Conservation (phyloP, 2,113 vertebrate species). For the Marcusenius ussheri region DNA sequence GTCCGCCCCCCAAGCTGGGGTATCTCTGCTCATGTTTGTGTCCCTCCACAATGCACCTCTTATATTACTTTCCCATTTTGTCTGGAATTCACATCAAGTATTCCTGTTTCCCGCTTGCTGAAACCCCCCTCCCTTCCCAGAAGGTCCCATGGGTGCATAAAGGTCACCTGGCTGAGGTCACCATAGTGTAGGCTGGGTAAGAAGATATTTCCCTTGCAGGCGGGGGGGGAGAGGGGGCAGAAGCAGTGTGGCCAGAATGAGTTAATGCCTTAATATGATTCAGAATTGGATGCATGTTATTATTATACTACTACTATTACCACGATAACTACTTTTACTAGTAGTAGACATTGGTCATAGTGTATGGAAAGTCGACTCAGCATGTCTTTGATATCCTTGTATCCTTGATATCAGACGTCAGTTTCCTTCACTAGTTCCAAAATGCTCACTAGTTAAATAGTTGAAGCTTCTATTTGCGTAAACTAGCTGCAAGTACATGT, state of each 20-base stretch:
- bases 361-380: background rate
- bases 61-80: background rate
- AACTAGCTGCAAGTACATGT: background rate
- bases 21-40: background rate
- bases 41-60: background rate
- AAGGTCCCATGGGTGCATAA: background rate
- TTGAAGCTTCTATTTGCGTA: background rate
- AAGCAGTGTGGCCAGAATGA: background rate
- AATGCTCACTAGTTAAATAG: background rate
- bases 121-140: background rate
- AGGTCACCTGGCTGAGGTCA: background rate
- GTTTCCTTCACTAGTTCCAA: background rate
- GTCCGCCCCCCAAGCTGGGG: background rate
- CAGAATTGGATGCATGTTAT: background rate
- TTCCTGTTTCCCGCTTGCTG: background rate
- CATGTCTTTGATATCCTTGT: background rate
- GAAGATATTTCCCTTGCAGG: background rate
- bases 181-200: background rate
- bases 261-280: background rate
- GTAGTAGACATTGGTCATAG: background rate
- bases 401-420: background rate
- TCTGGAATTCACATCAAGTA: background rate
- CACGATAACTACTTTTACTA: background rate
- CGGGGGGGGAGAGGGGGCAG: background rate
- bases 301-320: background rate